Evolutionary conservation across 2,113 vertebrate species (phyloP).

Genomic region (Odocoileus hemionus): DNA sequence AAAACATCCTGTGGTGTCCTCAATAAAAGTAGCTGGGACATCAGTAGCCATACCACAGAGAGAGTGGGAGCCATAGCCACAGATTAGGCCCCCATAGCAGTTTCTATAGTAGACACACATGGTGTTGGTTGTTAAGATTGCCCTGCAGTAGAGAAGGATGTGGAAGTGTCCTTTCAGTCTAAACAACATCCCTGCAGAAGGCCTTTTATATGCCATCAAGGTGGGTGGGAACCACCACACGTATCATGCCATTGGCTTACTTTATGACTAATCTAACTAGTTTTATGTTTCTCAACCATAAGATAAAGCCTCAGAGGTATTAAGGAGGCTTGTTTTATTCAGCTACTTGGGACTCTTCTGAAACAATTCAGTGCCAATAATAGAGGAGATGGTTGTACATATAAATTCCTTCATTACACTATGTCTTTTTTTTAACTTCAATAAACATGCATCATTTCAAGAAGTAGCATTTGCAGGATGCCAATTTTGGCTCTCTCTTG

Average conservation of each 20-base stretch:
- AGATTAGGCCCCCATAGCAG: not conserved
- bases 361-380: not conserved
- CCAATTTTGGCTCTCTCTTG: not conserved
- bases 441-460: not conserved
- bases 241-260: not conserved
- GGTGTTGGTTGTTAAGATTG: not conserved
- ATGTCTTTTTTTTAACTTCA: not conserved
- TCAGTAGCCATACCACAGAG: not conserved
- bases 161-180: not conserved
- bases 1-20: not conserved
- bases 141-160: not conserved
- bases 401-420: rapidly evolving
- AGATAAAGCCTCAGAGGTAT: not conserved
- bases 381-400: not conserved
- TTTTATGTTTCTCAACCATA: not conserved
- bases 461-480: not conserved
- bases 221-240: not conserved
- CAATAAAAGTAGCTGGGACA: not conserved
- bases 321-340: not conserved
- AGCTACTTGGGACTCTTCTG: not conserved
- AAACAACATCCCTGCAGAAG: not conserved
- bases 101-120: constrained; percentile 28
- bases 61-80: not conserved
- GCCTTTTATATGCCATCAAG: not conserved
- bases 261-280: not conserved